Percentiles rank a stretch among this genome's conserved stretches.
phyloP scores from a whole-genome alignment of 2,888 invertebrate species.

The Penaeus monodon region DNA sequence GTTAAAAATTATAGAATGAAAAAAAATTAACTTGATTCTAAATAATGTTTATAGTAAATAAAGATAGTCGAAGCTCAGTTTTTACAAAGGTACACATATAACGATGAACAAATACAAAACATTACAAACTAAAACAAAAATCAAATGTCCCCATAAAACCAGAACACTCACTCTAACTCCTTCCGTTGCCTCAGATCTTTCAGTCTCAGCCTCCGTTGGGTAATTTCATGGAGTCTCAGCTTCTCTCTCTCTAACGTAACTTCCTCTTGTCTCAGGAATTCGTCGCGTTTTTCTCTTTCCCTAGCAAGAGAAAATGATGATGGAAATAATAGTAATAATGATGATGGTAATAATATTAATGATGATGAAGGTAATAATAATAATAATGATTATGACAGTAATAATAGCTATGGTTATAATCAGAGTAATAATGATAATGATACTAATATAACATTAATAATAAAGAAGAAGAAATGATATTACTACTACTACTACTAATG shows the following conservation, averaged over 20 bases:
- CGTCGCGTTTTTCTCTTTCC: slow-evolving; percentile 34
- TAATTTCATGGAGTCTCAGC: slow-evolving; percentile 43
- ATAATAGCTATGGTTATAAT: too few relatives aligned
- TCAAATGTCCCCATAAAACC: neutral
- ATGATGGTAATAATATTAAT: neutral
- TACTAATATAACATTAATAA: too few relatives aligned
- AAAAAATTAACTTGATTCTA: too few relatives aligned
- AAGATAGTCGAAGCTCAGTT: too few relatives aligned
- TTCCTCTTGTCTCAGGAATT: slow-evolving; percentile 31
- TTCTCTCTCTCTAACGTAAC: slow-evolving; percentile 35
- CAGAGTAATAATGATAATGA: too few relatives aligned
- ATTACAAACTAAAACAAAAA: neutral
- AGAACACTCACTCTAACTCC: slow-evolving; percentile 42
- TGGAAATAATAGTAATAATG: neutral
- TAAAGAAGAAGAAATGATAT: too few relatives aligned
- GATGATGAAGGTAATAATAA: neutral
- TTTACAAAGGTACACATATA: too few relatives aligned
- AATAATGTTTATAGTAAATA: too few relatives aligned
- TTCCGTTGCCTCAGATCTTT: slow-evolving; percentile 46
- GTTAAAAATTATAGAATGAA: too few relatives aligned
- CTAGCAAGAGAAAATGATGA: slow-evolving; percentile 4
- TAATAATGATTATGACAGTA: too few relatives aligned
- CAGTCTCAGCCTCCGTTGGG: slow-evolving; percentile 43
- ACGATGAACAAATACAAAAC: neutral
- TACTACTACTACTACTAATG: too few relatives aligned